phyloP scores from a whole-genome alignment of 2,113 vertebrate species.

The Oreocharis arfaki region DNA sequence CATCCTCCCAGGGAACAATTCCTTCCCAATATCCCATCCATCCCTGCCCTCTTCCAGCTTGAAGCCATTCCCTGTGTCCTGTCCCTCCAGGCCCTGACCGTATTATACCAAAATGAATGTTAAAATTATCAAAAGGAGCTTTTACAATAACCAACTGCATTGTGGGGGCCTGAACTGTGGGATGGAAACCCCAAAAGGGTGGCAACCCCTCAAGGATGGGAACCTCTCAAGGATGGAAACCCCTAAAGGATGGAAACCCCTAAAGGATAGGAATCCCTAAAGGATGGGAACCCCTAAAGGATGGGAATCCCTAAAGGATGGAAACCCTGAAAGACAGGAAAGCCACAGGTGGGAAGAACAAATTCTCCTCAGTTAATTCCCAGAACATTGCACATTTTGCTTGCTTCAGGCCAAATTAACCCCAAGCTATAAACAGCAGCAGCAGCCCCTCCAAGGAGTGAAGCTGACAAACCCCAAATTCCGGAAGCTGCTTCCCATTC shows the following conservation, averaged over 20 bases:
- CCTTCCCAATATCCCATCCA: not conserved
- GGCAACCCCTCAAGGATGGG: too few relatives aligned
- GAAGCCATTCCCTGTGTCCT: not conserved
- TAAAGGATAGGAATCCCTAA: too few relatives aligned
- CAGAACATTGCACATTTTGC: not conserved
- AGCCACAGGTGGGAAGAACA: not conserved
- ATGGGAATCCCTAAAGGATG: too few relatives aligned
- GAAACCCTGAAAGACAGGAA: not conserved
- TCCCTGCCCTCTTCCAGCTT: not conserved
- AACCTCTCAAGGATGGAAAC: too few relatives aligned
- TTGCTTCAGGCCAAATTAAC: not conserved
- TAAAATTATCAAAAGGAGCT: not conserved
- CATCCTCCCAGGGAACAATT: not conserved
- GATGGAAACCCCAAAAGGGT: not conserved
- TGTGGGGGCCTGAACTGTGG: not conserved
- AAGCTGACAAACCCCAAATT: not conserved
- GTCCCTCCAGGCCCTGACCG: not conserved
- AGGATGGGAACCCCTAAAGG: too few relatives aligned
- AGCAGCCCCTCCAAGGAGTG: not conserved
- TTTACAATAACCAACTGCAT: not conserved
- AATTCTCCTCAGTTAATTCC: not conserved
- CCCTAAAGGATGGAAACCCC: too few relatives aligned
- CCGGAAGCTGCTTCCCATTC: not conserved
- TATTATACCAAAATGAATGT: fast-evolving
- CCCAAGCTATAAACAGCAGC: not conserved